A percentile compares a stretch with the other conserved stretches of the same genome.
These are phyloP conservation scores for Chiloscyllium punctatum DNA, from an alignment of 2,797 vertebrate species.

Conservation along the genomic window DNA sequence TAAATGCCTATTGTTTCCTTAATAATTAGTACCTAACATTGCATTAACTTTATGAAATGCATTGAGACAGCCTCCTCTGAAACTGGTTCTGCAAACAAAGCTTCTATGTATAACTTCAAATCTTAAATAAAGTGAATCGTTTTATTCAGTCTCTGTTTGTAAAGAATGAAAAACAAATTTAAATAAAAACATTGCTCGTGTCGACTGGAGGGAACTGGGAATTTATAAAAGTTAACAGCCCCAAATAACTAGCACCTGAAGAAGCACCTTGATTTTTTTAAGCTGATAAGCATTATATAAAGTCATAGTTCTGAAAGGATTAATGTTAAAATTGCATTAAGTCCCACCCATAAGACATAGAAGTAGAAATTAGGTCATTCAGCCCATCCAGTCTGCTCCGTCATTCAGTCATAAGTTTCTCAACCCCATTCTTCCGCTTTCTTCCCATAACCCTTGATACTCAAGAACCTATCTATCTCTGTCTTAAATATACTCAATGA, in stretches of 20 bases:
- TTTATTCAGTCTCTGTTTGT: background rate
- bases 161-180: background rate
- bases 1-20: background rate
- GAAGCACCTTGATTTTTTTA: background rate
- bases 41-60: background rate
- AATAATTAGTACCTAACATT: background rate
- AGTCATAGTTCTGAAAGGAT: no score
- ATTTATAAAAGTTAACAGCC: background rate
- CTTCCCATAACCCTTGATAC: no score
- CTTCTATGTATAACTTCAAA: background rate
- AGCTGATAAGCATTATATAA: background rate
- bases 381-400: no score
- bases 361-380: no score
- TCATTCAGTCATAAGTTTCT: no score
- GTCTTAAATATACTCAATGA: no score
- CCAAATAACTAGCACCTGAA: background rate
- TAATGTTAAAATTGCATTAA: no score
- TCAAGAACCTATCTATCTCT: no score
- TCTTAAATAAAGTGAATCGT: background rate
- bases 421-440: no score
- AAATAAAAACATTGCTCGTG: background rate
- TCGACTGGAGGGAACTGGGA: background rate
- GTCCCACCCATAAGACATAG: no score
- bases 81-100: background rate
- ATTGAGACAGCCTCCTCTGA: background rate